Evolutionary conservation across 2,888 invertebrate genomes (phyloP).

Genomic region (Xestia rhomboidea): DNA sequence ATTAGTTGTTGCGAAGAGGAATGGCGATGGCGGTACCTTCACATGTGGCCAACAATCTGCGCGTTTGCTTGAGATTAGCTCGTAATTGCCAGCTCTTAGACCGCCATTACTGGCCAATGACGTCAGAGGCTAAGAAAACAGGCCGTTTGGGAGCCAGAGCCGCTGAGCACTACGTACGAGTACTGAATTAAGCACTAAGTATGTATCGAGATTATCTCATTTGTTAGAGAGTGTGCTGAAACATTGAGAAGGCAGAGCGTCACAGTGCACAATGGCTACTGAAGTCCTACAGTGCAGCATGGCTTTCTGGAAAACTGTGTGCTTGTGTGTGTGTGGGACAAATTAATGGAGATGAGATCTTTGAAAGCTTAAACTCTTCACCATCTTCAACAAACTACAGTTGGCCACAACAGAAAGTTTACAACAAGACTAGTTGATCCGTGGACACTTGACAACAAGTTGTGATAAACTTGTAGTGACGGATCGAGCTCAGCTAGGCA

Average conservation of each 20-base stretch:
- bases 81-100: slow-evolving; percentile 35
- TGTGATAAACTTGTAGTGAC: background rate
- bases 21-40: slow-evolving; percentile 7
- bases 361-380: background rate
- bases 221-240: slow-evolving; percentile 23
- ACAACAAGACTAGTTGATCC: background rate
- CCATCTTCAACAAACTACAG: background rate
- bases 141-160: background rate
- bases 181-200: background rate
- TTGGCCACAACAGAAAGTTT: background rate
- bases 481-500: background rate
- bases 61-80: slow-evolving; percentile 27
- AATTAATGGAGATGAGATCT: background rate
- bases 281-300: background rate
- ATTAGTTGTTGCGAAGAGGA: slow-evolving; percentile 31
- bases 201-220: slow-evolving; percentile 5
- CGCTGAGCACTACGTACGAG: background rate
- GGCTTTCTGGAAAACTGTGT: background rate
- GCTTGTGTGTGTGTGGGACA: background rate
- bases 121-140: slow-evolving; percentile 15
- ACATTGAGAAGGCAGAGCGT: background rate
- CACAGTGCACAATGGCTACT: too few relatives aligned
- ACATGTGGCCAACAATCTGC: slow-evolving; percentile 7
- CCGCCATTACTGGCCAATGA: slow-evolving; percentile 27
- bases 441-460: slow-evolving; percentile 2